A percentile compares a stretch with the other conserved stretches of the same genome.
phyloP scores from a whole-genome alignment of 37 sponge, comb jelly and placozoan species.

The Ianthella basta region DNA sequence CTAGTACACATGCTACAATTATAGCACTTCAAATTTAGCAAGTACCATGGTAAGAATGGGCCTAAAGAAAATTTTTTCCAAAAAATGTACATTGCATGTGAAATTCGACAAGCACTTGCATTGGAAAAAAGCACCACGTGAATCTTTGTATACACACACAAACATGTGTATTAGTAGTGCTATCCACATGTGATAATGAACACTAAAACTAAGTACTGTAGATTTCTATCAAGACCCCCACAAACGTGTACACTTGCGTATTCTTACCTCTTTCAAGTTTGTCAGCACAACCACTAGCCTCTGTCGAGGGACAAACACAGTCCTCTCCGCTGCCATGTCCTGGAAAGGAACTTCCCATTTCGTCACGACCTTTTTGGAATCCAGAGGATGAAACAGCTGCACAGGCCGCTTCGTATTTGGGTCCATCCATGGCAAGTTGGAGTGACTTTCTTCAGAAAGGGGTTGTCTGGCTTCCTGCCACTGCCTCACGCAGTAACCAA shows the following conservation, averaged over 20 bases:
- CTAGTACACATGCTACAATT: neutral
- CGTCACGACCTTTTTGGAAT: slow-evolving; percentile 40
- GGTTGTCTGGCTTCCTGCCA: slow-evolving; percentile 57
- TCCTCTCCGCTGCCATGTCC: slow-evolving; percentile 3
- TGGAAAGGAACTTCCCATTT: slow-evolving; percentile 28
- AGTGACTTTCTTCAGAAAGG: neutral
- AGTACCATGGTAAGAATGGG: too few species aligned
- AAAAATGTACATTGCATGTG: too few species aligned
- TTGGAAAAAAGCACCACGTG: too few species aligned
- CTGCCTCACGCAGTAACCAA: slow-evolving; percentile 53
- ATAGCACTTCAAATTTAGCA: too few species aligned
- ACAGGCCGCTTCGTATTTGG: slow-evolving; percentile 19
- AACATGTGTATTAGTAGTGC: too few species aligned
- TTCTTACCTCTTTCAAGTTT: slow-evolving; percentile 40
- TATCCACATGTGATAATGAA: too few species aligned
- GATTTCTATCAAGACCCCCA: too few species aligned
- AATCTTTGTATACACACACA: too few species aligned
- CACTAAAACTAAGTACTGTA: too few species aligned
- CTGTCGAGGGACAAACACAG: slow-evolving; percentile 64
- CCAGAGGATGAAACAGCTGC: slow-evolving; percentile 56
- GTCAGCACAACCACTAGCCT: slow-evolving; percentile 32
- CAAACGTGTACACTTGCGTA: too few species aligned
- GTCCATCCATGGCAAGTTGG: slow-evolving; percentile 40
- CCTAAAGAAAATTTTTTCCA: too few species aligned
- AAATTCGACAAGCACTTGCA: too few species aligned